Evolutionary conservation across 2,797 vertebrate genomes (phyloP).

Genomic region (Eulemur coronatus): DNA sequence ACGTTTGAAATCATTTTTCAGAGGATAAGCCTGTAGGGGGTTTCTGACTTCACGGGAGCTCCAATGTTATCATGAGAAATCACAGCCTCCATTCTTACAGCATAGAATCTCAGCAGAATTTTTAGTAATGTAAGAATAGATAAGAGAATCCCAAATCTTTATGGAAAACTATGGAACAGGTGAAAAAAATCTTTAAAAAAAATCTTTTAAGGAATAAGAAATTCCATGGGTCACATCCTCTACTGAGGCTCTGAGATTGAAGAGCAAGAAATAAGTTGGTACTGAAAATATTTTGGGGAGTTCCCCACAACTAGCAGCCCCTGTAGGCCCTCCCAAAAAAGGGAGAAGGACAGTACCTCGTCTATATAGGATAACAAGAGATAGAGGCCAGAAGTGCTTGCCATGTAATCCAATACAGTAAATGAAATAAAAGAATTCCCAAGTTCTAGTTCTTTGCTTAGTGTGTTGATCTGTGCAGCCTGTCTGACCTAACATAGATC

Average conservation of each 20-base stretch:
- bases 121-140: not conserved
- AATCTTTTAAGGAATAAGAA: not conserved
- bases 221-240: not conserved
- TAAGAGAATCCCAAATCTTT: not conserved
- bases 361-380: slow-evolving; percentile 20
- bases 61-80: not conserved
- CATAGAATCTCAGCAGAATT: not conserved
- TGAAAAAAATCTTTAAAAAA: not conserved
- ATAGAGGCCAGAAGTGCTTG: slow-evolving; percentile 31
- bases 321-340: not conserved
- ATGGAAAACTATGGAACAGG: not conserved
- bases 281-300: not conserved
- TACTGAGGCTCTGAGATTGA: not conserved
- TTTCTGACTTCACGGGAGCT: not conserved
- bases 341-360: slow-evolving; percentile 33
- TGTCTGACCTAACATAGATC: slow-evolving; percentile 61
- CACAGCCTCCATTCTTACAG: not conserved
- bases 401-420: slow-evolving; percentile 35
- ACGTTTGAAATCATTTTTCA: not conserved
- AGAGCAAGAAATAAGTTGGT: not conserved
- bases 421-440: slow-evolving; percentile 53
- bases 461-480: slow-evolving; percentile 39
- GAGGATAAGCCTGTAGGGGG: not conserved
- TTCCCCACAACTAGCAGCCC: not conserved
- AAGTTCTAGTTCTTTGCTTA: slow-evolving; percentile 44